Evolutionary conservation across 1,140 invertebrate genomes (phyloP).

Genomic region (Eriosoma lanigerum): DNA sequence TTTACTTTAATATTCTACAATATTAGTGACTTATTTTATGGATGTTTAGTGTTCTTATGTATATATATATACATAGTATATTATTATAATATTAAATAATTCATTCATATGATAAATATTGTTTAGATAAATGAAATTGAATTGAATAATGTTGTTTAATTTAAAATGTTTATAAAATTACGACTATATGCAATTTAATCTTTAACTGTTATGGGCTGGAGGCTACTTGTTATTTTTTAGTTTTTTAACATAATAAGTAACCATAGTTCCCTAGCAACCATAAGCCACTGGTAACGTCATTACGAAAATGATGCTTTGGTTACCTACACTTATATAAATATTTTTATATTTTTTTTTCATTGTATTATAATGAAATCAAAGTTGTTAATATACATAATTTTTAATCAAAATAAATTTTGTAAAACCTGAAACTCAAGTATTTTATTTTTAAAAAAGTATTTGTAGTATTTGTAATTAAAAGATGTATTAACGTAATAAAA

Average conservation of each 20-base stretch:
- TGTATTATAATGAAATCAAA: too few species aligned
- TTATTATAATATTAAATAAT: too few species aligned
- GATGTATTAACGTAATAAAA: too few species aligned
- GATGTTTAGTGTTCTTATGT: too few species aligned
- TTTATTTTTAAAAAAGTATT: too few species aligned
- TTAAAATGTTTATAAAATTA: background rate
- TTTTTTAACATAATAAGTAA: background rate
- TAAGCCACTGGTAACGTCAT: background rate
- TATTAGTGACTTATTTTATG: too few species aligned
- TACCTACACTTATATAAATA: background rate
- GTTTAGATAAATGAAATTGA: too few species aligned
- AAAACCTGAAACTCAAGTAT: background rate
- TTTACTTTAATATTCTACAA: too few species aligned
- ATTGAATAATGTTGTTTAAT: too few species aligned
- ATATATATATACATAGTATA: too few species aligned
- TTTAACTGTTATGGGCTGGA: background rate
- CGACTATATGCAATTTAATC: background rate
- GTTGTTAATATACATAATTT: background rate
- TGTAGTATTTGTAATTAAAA: too few species aligned
- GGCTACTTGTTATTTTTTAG: background rate
- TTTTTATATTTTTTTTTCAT: conserved; percentile 18
- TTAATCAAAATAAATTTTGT: background rate
- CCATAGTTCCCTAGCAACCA: conserved; percentile 6
- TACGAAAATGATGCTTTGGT: background rate
- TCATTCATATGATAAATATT: too few species aligned